These are phyloP conservation scores for Nothoprocta perdicaria DNA, from an alignment of 2,113 vertebrate species.

Conservation along the genomic window DNA sequence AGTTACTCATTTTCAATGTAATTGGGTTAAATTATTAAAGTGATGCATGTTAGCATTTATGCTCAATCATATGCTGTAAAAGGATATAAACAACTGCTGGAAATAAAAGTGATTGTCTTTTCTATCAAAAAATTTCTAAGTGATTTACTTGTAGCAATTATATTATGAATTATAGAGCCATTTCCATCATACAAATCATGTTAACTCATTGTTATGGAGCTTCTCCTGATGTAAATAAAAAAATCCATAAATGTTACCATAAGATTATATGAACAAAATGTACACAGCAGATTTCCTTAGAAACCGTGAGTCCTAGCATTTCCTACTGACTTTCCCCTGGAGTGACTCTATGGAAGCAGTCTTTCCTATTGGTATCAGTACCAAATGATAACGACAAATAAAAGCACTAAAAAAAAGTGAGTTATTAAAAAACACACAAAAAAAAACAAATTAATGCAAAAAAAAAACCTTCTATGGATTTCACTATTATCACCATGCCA, in stretches of 20 bases:
- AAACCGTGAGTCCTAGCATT: neutral
- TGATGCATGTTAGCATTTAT: neutral
- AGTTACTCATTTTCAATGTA: neutral
- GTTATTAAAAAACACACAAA: neutral
- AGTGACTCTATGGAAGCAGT: neutral
- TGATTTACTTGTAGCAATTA: neutral
- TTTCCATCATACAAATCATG: neutral
- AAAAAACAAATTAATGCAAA: neutral
- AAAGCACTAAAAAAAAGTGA: neutral
- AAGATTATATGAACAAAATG: neutral
- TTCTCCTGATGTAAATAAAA: neutral
- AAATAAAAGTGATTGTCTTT: neutral
- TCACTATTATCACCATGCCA: neutral
- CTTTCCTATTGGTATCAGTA: neutral
- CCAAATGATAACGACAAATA: neutral
- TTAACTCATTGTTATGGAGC: neutral
- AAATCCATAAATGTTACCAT: neutral
- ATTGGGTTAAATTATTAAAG: neutral
- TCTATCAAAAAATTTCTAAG: neutral
- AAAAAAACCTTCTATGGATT: neutral
- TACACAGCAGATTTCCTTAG: neutral
- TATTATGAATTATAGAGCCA: neutral
- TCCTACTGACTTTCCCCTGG: neutral
- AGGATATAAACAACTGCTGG: neutral
- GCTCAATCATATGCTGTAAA: neutral